Conservation (phyloP, 2,797 vertebrate species). For the Tympanoctomys barrerae region DNA sequence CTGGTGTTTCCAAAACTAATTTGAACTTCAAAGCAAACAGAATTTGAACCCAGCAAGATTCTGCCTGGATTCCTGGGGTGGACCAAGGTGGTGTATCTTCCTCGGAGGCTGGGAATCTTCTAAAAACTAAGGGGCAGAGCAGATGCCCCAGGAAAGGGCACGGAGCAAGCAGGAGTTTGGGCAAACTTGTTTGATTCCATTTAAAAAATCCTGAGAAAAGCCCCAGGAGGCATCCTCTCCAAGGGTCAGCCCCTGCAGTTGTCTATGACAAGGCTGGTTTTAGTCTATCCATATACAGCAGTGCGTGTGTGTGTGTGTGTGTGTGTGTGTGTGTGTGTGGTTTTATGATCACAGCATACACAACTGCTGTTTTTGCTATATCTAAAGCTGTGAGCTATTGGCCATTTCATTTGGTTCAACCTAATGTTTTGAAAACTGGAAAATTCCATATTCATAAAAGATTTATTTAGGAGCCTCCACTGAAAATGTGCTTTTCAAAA, state of each 20-base stretch:
- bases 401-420: conserved; percentile 20
- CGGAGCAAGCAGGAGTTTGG: background rate
- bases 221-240: background rate
- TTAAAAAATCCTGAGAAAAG: conserved; percentile 10
- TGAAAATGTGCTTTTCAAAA: conserved; percentile 65
- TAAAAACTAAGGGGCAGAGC: background rate
- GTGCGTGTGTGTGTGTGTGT: accelerated
- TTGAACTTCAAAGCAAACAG: conserved; percentile 25
- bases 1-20: conserved; percentile 11
- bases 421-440: conserved; percentile 56
- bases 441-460: conserved; percentile 50
- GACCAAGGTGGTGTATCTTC: too few relatives aligned
- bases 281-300: background rate
- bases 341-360: background rate
- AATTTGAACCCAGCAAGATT: background rate
- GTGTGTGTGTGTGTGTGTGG: too few relatives aligned
- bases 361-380: background rate
- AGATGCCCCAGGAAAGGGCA: background rate
- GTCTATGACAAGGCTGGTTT: background rate
- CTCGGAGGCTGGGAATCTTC: background rate
- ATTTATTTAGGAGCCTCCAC: conserved; percentile 54
- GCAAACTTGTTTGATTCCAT: background rate
- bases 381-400: background rate
- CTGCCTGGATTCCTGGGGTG: background rate
- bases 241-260: background rate